These are phyloP conservation scores for Clarias macrocephalus DNA, from an alignment of 2,113 vertebrate species.

Conservation along the genomic window DNA sequence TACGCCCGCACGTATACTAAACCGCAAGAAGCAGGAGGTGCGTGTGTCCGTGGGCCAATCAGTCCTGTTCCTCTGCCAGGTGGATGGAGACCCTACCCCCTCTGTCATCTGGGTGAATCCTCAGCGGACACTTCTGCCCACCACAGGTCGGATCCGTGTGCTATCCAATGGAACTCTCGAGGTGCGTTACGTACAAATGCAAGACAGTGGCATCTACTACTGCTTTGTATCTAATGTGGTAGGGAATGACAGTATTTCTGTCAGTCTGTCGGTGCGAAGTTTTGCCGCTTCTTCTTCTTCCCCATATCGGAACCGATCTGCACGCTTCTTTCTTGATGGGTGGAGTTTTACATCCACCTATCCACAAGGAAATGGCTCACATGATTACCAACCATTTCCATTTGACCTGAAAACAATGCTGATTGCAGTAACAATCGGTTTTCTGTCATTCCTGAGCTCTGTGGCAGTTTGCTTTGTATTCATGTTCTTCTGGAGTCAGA, in stretches of 20 bases:
- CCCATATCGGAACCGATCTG: slow-evolving; percentile 57
- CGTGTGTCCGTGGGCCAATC: slow-evolving; percentile 76
- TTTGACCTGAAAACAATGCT: slow-evolving; percentile 76
- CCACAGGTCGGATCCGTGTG: slow-evolving; percentile 70
- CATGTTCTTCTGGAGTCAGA: slow-evolving; percentile 85
- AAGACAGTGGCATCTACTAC: slow-evolving; percentile 77
- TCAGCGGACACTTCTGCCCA: slow-evolving; percentile 60
- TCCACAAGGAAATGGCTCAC: slow-evolving; percentile 45
- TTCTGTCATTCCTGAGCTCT: slow-evolving; percentile 83
- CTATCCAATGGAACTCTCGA: slow-evolving; percentile 79
- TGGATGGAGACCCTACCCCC: slow-evolving; percentile 80
- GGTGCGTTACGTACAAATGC: slow-evolving; percentile 76
- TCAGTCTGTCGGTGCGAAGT: slow-evolving; percentile 72
- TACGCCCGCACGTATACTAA: slow-evolving; percentile 71
- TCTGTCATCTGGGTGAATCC: slow-evolving; percentile 78
- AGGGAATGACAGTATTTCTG: slow-evolving; percentile 75
- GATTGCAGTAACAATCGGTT: slow-evolving; percentile 79
- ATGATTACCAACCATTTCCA: slow-evolving; percentile 50
- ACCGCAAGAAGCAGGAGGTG: slow-evolving; percentile 63
- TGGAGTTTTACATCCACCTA: slow-evolving; percentile 63
- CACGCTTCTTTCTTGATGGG: slow-evolving; percentile 54
- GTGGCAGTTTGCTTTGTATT: slow-evolving; percentile 83
- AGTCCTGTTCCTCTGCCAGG: slow-evolving; percentile 73
- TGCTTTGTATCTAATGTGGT: slow-evolving; percentile 82
- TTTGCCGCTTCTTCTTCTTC: slow-evolving; percentile 57